A percentile compares a stretch with the other conserved stretches of the same genome.
Conservation (phyloP, 2,888 invertebrate genomes). For the Phalera bucephala region DNA sequence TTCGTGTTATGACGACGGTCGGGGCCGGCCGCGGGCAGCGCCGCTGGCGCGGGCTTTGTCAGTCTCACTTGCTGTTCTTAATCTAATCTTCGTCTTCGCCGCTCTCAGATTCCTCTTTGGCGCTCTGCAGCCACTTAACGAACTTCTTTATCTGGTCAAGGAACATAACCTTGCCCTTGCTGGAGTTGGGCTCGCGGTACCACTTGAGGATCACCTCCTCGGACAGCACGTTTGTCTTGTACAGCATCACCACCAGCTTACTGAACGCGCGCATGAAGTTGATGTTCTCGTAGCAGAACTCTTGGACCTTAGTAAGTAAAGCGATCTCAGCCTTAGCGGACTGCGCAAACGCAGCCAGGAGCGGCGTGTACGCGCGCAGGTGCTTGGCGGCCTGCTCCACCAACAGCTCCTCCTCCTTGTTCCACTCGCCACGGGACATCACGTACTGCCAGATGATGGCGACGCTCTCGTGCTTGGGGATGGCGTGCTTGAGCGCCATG, state of each 20-base stretch:
- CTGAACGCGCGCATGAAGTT: conserved; percentile 99
- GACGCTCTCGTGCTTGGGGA: conserved; percentile 95
- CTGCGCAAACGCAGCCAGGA: conserved; percentile 94
- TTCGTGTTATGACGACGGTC: too few species aligned
- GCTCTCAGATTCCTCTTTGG: conserved; percentile 90
- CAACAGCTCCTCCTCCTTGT: conserved; percentile 98
- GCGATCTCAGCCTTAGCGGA: conserved; percentile 94
- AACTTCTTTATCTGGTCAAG: conserved; percentile 99
- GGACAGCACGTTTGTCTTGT: conserved; percentile 97
- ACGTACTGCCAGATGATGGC: conserved; percentile 96
- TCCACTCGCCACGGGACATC: conserved; percentile 98
- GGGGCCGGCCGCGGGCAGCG: too few species aligned
- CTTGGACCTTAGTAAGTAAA: conserved; percentile 96
- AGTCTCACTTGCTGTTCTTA: conserved; percentile 81
- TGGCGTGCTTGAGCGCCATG: conserved; percentile 90
- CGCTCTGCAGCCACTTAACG: conserved; percentile 98
- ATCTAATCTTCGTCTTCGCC: conserved; percentile 80
- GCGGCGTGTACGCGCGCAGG: conserved; percentile 91
- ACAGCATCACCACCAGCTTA: conserved; percentile 97
- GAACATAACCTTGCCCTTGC: conserved; percentile 98
- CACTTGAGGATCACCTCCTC: conserved; percentile 98
- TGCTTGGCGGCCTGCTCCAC: conserved; percentile 97
- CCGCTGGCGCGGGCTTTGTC: conserved; percentile 54
- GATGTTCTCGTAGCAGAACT: conserved; percentile 99
- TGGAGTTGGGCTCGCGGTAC: conserved; percentile 96